Conservation (phyloP, 1,140 invertebrate genomes). For the Homarus americanus region DNA sequence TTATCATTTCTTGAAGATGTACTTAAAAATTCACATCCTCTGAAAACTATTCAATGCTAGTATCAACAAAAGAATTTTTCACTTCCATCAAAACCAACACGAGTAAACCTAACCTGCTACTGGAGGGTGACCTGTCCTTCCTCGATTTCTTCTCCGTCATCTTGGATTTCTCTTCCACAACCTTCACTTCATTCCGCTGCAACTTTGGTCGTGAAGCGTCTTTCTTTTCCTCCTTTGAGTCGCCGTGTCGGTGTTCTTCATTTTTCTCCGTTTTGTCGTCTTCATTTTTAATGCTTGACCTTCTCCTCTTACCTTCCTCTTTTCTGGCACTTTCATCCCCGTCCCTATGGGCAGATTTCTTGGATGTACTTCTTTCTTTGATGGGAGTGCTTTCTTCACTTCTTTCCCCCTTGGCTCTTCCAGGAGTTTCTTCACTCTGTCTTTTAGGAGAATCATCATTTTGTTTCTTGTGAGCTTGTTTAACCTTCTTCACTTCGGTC, state of each 20-base stretch:
- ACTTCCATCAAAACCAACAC: no score
- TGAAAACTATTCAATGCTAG: no score
- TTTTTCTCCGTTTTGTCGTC: background rate
- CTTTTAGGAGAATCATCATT: background rate
- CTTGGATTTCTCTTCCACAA: background rate
- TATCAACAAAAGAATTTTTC: no score
- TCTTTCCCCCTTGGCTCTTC: background rate
- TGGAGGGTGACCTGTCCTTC: background rate
- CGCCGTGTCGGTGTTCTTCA: background rate
- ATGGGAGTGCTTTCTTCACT: background rate
- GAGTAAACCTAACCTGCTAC: background rate
- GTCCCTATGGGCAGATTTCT: background rate
- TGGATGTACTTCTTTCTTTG: background rate
- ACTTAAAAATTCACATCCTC: no score
- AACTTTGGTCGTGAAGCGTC: background rate
- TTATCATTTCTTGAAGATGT: no score
- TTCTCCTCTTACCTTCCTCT: background rate
- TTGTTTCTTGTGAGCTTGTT: background rate
- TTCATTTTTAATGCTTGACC: background rate
- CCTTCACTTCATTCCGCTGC: conserved; percentile 8
- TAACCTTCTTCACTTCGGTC: background rate
- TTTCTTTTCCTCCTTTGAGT: conserved; percentile 22
- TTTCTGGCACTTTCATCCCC: background rate
- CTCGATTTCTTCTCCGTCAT: conserved; percentile 3
- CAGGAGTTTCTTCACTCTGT: background rate